These are phyloP conservation scores for Zosterops hypoxanthus DNA, from an alignment of 2,113 vertebrate genomes.

Conservation along the genomic window DNA sequence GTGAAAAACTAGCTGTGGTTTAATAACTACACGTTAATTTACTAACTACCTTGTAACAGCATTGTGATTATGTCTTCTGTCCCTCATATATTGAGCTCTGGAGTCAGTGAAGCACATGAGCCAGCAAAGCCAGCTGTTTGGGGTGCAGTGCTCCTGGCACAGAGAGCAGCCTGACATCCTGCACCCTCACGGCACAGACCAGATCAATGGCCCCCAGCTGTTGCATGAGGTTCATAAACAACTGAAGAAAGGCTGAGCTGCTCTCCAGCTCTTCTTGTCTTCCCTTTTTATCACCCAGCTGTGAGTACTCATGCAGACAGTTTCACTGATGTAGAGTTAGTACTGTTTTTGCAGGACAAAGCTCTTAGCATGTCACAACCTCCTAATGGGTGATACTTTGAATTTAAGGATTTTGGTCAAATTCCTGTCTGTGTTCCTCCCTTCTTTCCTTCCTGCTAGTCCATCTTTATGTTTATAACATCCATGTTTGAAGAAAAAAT, in stretches of 20 bases:
- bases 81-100: neutral
- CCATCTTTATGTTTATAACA: neutral
- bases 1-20: neutral
- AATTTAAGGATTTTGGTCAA: neutral
- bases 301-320: neutral
- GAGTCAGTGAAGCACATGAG: neutral
- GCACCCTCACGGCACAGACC: rapidly evolving
- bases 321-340: neutral
- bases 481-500: neutral
- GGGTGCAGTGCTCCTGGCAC: rapidly evolving
- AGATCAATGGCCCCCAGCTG: neutral
- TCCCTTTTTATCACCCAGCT: neutral
- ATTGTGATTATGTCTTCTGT: neutral
- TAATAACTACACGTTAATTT: neutral
- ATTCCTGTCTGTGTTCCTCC: neutral
- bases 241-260: neutral
- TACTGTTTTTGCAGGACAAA: neutral
- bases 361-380: neutral
- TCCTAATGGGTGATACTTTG: neutral
- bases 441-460: rapidly evolving
- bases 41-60: neutral
- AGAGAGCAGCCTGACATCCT: neutral
- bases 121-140: neutral
- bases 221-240: neutral
- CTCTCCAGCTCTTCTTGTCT: neutral